Percentiles rank a stretch among this genome's conserved stretches.
Conservation (phyloP, 1,140 invertebrate species). For the Drosophila littoralis region DNA sequence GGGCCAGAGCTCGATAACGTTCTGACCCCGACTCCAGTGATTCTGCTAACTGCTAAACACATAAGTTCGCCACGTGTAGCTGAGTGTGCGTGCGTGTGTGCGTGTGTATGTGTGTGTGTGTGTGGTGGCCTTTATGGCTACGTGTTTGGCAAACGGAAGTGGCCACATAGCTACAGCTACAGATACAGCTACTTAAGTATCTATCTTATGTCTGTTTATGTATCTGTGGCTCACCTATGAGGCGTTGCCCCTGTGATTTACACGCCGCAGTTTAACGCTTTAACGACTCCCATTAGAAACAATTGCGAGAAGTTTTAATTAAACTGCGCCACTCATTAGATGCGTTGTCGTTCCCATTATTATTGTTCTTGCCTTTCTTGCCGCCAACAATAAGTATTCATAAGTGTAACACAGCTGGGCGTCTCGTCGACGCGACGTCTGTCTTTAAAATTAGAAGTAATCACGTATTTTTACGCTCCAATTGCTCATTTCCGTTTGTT, state of each 20-base stretch:
- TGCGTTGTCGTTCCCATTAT: slow-evolving; percentile 7
- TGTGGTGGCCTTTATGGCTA: slow-evolving; percentile 70
- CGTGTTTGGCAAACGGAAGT: slow-evolving; percentile 82
- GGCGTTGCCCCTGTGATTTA: slow-evolving; percentile 64
- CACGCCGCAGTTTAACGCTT: slow-evolving; percentile 72
- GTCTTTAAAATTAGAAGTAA: slow-evolving; percentile 57
- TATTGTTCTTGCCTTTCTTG: slow-evolving; percentile 18
- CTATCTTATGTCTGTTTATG: slow-evolving; percentile 44
- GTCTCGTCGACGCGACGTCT: slow-evolving; percentile 45
- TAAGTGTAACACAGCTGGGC: slow-evolving; percentile 49
- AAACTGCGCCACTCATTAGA: slow-evolving; percentile 70
- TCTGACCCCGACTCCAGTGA: neutral
- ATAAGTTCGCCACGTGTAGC: slow-evolving; percentile 64
- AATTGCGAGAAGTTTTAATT: slow-evolving; percentile 82
- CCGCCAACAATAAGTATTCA: slow-evolving; percentile 50
- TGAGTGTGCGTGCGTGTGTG: slow-evolving; percentile 38
- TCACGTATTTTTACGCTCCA: slow-evolving; percentile 76
- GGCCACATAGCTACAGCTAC: slow-evolving; percentile 62
- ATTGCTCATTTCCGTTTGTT: slow-evolving; percentile 73
- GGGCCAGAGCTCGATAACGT: slow-evolving; percentile 61
- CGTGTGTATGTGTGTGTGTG: slow-evolving; percentile 24
- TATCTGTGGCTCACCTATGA: slow-evolving; percentile 17
- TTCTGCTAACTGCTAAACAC: slow-evolving; percentile 69
- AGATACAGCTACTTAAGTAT: slow-evolving; percentile 47
- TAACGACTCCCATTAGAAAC: slow-evolving; percentile 81